phyloP scores from a whole-genome alignment of 2,888 invertebrate genomes.

The Drosophila monieri region DNA sequence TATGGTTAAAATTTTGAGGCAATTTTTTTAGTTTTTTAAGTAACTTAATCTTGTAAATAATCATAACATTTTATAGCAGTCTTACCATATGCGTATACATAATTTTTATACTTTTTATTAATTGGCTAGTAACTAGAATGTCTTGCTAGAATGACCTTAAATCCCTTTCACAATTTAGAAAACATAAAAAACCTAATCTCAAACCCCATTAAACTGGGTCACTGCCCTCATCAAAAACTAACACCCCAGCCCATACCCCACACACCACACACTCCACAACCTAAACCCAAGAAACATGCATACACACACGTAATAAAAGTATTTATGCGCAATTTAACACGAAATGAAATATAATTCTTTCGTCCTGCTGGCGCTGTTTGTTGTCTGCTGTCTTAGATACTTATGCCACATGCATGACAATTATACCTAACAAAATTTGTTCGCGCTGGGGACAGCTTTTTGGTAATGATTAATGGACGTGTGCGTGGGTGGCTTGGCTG shows the following conservation, averaged over 20 bases:
- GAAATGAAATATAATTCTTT: constrained; percentile 58
- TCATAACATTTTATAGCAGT: too few species aligned
- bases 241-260: constrained; percentile 6
- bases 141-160: background rate
- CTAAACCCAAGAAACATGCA: background rate
- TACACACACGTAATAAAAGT: constrained; percentile 32
- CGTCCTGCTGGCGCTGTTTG: constrained; percentile 5
- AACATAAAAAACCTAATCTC: background rate
- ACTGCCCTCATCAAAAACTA: constrained; percentile 36
- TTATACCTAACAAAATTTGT: constrained; percentile 58
- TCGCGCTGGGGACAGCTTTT: constrained; percentile 42
- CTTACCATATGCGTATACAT: background rate
- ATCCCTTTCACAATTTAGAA: background rate
- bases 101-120: background rate
- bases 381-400: constrained; percentile 31
- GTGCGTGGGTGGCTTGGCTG: constrained; percentile 14
- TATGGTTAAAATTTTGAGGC: too few species aligned
- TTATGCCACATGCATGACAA: constrained; percentile 60
- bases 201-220: constrained; percentile 9
- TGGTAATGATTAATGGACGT: constrained; percentile 67
- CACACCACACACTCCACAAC: constrained; percentile 7
- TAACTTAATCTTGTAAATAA: too few species aligned
- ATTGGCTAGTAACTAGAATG: background rate
- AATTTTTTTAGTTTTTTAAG: too few species aligned
- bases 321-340: constrained; percentile 66